Evolutionary conservation across 2,888 invertebrate genomes (phyloP), one percentile per base, ranked within the genome.

Genomic region (Amphiduros pacificus): DNA sequence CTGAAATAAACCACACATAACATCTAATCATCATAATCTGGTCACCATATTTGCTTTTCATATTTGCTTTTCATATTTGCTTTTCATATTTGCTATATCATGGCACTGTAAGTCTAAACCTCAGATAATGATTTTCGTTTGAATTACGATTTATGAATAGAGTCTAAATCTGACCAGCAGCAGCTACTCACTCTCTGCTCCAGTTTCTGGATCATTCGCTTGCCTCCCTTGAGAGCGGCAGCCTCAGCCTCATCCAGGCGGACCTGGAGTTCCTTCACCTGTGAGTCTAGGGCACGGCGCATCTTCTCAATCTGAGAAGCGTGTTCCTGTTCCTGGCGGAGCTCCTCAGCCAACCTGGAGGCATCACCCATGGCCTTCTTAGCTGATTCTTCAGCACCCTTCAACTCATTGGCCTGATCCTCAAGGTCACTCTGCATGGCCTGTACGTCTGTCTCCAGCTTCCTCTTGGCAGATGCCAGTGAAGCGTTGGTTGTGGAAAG

Each of bases 301-400:
- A 94, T 89, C 87, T 97, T 97, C 88, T 99, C 98, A 85, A 96
- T 94, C 80, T 94, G 94, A 86, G 93, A 92, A 74, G 95, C 94
- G 85, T 99, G 98, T 81, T 99, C 99, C 86, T 99, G 98, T 86
- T 99, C 98, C 76, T 96, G 96, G 83, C 98, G 91, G 84, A 99
- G 92, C 83, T 99, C 98, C 84, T 99, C 98, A 73, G 98, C 97
- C 70, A 99, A 89, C 83, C 97, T 90, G 78, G 97, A 95, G 76
- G 98, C 97, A 85, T 99, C 98, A 41, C 74, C 73, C 66, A 76
- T 68, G 20, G 82, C 77, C 68, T 79, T 81, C 76, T 81, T 82
- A 60, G 77, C 69, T 48, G 76, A 71, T 87, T 99, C 99, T 85
- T 99, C 98, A 74, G 95, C 94, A 87, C 93, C 93, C 89, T 95